Percentiles rank a stretch among this genome's conserved stretches.
Conservation (phyloP, 2,113 vertebrate species). For the Pachycephala philippinensis region DNA sequence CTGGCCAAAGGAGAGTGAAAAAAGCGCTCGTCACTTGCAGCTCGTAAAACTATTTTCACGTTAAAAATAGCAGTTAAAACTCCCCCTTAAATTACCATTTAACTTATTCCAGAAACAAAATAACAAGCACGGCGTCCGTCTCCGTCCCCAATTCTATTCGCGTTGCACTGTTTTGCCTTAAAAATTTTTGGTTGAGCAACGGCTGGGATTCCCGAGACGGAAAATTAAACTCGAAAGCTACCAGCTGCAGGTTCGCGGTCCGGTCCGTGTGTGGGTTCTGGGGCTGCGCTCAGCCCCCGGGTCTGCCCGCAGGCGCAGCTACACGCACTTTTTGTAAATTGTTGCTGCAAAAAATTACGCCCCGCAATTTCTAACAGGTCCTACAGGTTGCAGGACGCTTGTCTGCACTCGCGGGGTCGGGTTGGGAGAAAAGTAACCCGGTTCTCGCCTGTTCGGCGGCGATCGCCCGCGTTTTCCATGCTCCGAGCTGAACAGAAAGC, state of each 20-base stretch:
- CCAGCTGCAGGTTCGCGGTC: fast-evolving
- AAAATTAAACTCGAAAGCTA: background rate
- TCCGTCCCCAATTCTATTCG: fast-evolving
- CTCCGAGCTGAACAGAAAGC: background rate
- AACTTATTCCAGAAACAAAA: background rate
- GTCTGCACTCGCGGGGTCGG: background rate
- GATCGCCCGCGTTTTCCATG: fast-evolving
- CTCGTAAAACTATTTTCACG: background rate
- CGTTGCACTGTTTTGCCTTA: background rate
- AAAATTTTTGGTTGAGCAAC: background rate
- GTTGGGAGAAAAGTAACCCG: fast-evolving
- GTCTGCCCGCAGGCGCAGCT: background rate
- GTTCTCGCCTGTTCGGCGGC: fast-evolving
- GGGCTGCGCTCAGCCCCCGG: background rate
- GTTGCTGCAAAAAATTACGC: background rate
- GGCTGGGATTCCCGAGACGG: background rate
- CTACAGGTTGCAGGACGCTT: background rate
- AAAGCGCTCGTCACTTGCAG: background rate
- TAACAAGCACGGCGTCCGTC: background rate
- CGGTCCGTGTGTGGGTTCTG: background rate
- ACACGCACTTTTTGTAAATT: fast-evolving
- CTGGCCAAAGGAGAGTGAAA: background rate
- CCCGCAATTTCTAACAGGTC: background rate
- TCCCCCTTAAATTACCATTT: background rate
- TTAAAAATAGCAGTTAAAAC: background rate